These are phyloP conservation scores for Macquaria australasica DNA, from an alignment of 2,113 vertebrate genomes.

Conservation along the genomic window DNA sequence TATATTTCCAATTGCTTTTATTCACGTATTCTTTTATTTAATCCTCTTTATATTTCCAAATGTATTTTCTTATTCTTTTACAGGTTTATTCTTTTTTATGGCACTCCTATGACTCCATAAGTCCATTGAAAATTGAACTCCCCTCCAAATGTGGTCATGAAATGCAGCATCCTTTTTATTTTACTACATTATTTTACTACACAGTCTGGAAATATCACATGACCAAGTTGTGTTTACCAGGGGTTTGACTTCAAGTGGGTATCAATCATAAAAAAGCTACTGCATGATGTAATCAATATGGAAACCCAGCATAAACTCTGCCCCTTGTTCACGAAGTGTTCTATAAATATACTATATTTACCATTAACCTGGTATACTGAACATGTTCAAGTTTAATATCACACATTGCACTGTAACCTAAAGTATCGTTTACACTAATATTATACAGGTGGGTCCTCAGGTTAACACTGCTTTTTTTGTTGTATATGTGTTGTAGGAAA, in stretches of 20 bases:
- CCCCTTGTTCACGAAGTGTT: not conserved
- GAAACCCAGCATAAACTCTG: not conserved
- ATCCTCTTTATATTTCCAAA: too few relatives aligned
- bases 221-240: constrained; percentile 6
- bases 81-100: too few relatives aligned
- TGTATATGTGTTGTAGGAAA: not conserved
- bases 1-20: too few relatives aligned
- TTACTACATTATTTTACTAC: not conserved
- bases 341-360: not conserved
- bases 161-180: not conserved
- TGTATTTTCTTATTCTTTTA: too few relatives aligned
- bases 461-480: not conserved
- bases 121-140: too few relatives aligned
- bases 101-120: too few relatives aligned
- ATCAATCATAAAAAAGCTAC: not conserved
- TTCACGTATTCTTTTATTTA: too few relatives aligned
- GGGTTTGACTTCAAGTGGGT: not conserved
- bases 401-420: not conserved
- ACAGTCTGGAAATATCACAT: not conserved
- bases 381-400: not conserved
- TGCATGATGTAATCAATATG: not conserved
- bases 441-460: not conserved
- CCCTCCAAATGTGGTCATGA: not conserved
- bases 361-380: not conserved
- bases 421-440: too few relatives aligned